Percentiles rank a stretch among this genome's conserved stretches.
phyloP scores from a whole-genome alignment of 2,888 invertebrate genomes.

The Bedellia somnulentella region DNA sequence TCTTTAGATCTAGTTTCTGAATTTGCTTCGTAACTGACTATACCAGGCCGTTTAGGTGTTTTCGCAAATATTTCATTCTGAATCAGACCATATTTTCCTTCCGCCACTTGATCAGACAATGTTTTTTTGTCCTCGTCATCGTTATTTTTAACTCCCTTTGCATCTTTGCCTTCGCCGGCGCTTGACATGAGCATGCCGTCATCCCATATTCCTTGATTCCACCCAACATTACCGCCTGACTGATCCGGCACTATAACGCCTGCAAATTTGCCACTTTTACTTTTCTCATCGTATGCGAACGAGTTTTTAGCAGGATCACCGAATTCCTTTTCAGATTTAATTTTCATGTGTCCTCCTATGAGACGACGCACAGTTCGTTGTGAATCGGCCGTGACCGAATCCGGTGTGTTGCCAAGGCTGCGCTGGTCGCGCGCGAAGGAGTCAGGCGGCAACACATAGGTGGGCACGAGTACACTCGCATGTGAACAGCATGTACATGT shows the following conservation, averaged over 20 bases:
- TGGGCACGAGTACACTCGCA: conserved; percentile 53
- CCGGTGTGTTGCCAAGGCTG: conserved; percentile 32
- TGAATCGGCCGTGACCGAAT: conserved; percentile 30
- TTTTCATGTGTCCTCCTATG: conserved; percentile 69
- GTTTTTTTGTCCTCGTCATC: conserved; percentile 76
- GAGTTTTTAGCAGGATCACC: conserved; percentile 38
- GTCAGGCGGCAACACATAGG: conserved; percentile 56
- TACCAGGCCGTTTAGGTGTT: conserved; percentile 73
- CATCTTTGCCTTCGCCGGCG: conserved; percentile 68
- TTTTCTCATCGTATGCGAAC: conserved; percentile 31
- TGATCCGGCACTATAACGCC: conserved; percentile 36
- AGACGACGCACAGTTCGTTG: conserved; percentile 66
- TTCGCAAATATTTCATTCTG: conserved; percentile 80
- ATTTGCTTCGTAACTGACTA: conserved; percentile 80
- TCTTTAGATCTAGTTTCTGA: conserved; percentile 78
- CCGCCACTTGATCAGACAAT: conserved; percentile 84
- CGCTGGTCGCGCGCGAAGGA: conserved; percentile 56
- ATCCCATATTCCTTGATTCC: conserved; percentile 63
- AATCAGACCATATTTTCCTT: conserved; percentile 87
- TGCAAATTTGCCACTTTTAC: conserved; percentile 39
- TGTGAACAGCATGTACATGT: conserved; percentile 36
- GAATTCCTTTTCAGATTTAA: conserved; percentile 42
- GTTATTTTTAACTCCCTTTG: conserved; percentile 25
- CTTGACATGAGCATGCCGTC: conserved; percentile 70
- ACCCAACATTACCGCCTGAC: conserved; percentile 51